Conservation (phyloP, 2,888 invertebrate species). For the Andrena fulva region DNA sequence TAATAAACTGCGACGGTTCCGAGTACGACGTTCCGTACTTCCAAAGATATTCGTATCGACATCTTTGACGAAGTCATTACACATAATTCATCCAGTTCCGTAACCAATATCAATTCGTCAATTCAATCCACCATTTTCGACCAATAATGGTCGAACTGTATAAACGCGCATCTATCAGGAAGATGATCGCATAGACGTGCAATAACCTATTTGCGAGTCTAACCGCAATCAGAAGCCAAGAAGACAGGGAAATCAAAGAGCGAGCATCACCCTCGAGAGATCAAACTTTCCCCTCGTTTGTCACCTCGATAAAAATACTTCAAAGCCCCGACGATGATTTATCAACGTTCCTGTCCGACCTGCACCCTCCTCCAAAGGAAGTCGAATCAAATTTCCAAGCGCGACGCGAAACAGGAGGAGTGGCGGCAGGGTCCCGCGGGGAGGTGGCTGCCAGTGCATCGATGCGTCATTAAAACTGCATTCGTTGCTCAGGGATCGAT, state of each 20-base stretch:
- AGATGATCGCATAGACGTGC: too few relatives aligned
- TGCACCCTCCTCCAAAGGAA: neutral
- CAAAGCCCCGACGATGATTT: neutral
- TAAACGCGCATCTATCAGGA: neutral
- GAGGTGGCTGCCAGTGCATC: constrained; percentile 15
- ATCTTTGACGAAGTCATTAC: neutral
- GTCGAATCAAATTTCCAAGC: constrained; percentile 2
- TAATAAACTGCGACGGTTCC: neutral
- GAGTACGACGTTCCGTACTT: neutral
- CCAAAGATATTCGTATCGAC: neutral
- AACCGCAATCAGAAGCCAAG: neutral
- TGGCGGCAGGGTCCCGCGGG: neutral
- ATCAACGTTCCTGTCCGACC: constrained; percentile 1
- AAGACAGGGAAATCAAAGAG: neutral
- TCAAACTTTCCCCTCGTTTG: neutral
- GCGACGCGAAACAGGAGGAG: neutral
- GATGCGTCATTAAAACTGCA: constrained; percentile 64
- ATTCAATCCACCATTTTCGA: neutral
- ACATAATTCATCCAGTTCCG: neutral
- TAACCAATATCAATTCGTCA: neutral
- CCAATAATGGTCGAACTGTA: neutral
- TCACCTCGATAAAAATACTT: neutral
- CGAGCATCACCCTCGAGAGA: too few relatives aligned
- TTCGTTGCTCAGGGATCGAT: constrained; percentile 58
- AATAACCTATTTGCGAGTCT: too few relatives aligned